Base-by-base conservation (phyloP, 2,888 invertebrate genomes). In the Phlogophora meticulosa region DNA sequence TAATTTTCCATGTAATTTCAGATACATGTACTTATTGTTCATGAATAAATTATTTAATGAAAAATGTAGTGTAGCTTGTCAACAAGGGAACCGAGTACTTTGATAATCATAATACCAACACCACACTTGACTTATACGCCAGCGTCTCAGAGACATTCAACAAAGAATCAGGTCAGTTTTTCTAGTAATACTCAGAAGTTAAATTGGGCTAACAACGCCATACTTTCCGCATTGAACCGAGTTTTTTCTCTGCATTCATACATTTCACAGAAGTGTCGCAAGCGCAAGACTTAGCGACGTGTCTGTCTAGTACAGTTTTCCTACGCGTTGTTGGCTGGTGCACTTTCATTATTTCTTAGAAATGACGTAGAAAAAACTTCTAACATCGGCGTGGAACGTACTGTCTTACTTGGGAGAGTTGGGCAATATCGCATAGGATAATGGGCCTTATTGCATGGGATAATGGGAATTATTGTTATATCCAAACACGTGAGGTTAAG, bases 271-370 rank as follows among this genome's bases (percentile, higher is more conserved):
- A 57, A 76, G 2, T 73, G 71, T 70, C 76, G 60, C 51, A 72
- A 72, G 40, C 36, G 43, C 42, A 40, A n/a, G n/a, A 32, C 36
- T 9, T 40, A 56, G 42, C 71, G 38, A 28, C 28, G 28, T 28
- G 28, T 28, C 28, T 52, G 32, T 62, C 60, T 69, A 42, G 53
- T 48, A 68, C 46, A 34, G 24, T 71, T 71, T 79, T 72, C 69
- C 42, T 38, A 66, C 22, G 32, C 51, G 15, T 46, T 38, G 49
- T 17, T 17, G 34, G n/a, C n/a, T 24, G 68, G 7, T 60, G 63
- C 55, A 80, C 80, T 78, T 80, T 80, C 77, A 77, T 66, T 66
- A 77, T 63, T 77, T 78, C 80, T 66, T 38, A 9, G 78, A 69
- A 78, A 52, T 63, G n/a, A 57, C 34, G 68, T 72, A 76, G 68